A percentile compares a stretch with the other conserved stretches of the same genome.
These are phyloP conservation scores for Rutpela maculata DNA, from an alignment of 2,888 invertebrate species.

Conservation along the genomic window DNA sequence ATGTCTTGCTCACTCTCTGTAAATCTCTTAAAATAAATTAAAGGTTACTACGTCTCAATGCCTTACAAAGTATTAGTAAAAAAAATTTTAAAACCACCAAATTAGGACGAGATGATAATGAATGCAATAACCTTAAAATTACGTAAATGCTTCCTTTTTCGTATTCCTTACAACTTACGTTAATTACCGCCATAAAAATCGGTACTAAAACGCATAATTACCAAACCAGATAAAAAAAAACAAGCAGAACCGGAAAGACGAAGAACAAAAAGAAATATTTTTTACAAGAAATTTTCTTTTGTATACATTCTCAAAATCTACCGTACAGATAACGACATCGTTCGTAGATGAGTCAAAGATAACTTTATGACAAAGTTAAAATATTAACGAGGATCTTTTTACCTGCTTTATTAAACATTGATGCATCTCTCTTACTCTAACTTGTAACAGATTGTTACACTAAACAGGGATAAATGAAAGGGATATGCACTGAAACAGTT, in stretches of 20 bases:
- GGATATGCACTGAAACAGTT: slow-evolving; percentile 30
- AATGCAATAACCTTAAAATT: slow-evolving; percentile 7
- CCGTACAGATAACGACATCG: slow-evolving; percentile 60
- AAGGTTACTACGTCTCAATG: background rate
- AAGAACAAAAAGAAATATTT: slow-evolving; percentile 49
- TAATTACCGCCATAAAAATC: slow-evolving; percentile 30
- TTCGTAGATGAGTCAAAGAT: slow-evolving; percentile 59
- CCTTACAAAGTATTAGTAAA: background rate
- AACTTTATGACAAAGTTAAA: slow-evolving; percentile 60
- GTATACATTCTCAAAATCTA: slow-evolving; percentile 59
- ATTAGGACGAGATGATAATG: background rate
- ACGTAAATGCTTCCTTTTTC: slow-evolving; percentile 6
- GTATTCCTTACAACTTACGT: slow-evolving; percentile 9
- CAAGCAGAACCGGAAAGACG: slow-evolving; percentile 45
- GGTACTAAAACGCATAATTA: slow-evolving; percentile 45
- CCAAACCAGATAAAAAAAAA: slow-evolving; percentile 41
- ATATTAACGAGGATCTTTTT: slow-evolving; percentile 56
- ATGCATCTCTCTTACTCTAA: slow-evolving; percentile 41
- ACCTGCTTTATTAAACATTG: slow-evolving; percentile 54
- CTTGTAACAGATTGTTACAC: slow-evolving; percentile 43
- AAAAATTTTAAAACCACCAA: background rate
- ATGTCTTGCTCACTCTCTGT: too few species aligned
- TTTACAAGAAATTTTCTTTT: slow-evolving; percentile 53
- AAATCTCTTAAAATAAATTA: too few species aligned
- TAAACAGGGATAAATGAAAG: slow-evolving; percentile 19